These are phyloP conservation scores for Drosophila nebulosa DNA, from an alignment of 1,140 invertebrate genomes.

Conservation along the genomic window DNA sequence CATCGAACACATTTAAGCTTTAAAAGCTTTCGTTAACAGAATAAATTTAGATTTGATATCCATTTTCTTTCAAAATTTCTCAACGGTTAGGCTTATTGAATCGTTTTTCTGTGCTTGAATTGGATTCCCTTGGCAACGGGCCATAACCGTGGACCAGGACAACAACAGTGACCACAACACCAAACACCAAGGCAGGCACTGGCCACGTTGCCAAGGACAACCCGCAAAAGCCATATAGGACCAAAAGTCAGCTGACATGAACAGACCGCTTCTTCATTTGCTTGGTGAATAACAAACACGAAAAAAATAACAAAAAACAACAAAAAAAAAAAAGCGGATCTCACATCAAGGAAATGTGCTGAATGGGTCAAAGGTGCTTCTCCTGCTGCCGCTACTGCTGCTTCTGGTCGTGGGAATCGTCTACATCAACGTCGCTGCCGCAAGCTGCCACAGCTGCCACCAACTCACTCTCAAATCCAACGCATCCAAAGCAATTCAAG, in stretches of 20 bases:
- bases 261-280: not conserved
- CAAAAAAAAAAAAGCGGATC: not conserved
- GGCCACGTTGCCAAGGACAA: not conserved
- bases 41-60: too few species aligned
- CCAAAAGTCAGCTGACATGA: slow-evolving; percentile 10
- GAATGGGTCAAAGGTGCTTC: slow-evolving; percentile 55
- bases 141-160: not conserved
- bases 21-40: not conserved
- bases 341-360: slow-evolving; percentile 14
- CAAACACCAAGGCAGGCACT: too few species aligned
- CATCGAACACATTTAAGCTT: not conserved
- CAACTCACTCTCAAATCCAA: not conserved
- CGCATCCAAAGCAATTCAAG: slow-evolving; percentile 38
- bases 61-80: not conserved
- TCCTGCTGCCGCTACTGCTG: slow-evolving; percentile 25
- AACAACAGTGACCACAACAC: not conserved
- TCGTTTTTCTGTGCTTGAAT: too few species aligned
- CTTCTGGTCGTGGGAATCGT: slow-evolving; percentile 9
- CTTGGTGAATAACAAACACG: not conserved
- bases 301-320: too few species aligned
- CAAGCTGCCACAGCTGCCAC: not conserved
- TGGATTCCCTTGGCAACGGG: not conserved
- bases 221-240: not conserved
- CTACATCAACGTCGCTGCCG: not conserved
- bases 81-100: not conserved